Evolutionary conservation across 2,888 invertebrate species (phyloP).

Genomic region (Cryptus armator): DNA sequence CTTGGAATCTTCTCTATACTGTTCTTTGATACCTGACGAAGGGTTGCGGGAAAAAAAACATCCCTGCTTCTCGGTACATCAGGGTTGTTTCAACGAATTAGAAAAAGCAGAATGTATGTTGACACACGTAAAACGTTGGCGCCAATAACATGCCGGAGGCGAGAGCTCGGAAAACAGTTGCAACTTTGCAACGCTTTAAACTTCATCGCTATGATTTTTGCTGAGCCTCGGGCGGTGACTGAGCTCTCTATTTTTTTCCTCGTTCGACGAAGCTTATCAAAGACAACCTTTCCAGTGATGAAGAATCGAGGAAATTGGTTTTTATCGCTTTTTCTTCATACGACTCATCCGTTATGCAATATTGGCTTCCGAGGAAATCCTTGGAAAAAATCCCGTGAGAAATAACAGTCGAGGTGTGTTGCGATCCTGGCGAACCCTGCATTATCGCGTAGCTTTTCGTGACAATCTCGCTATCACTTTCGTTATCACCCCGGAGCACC

Average conservation of each 20-base stretch:
- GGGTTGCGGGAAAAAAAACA: no score
- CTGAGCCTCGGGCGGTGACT: neutral
- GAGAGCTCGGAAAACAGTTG: no score
- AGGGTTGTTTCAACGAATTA: no score
- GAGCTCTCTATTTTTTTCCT: neutral
- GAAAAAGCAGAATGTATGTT: no score
- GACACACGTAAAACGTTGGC: no score
- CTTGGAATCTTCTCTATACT: no score
- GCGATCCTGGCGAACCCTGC: neutral
- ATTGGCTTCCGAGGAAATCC: neutral
- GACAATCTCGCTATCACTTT: neutral
- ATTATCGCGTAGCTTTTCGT: neutral
- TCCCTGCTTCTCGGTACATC: no score
- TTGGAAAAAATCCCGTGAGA: neutral
- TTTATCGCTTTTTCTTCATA: neutral
- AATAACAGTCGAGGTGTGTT: neutral
- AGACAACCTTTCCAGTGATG: neutral
- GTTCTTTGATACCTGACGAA: no score
- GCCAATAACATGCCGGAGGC: no score
- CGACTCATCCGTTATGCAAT: neutral
- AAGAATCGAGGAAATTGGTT: neutral
- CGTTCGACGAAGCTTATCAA: neutral
- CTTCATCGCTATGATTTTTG: no score
- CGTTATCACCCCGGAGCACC: neutral
- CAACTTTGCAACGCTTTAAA: no score